Conservation (phyloP, 2,888 invertebrate species). For the Lymantria dispar region DNA sequence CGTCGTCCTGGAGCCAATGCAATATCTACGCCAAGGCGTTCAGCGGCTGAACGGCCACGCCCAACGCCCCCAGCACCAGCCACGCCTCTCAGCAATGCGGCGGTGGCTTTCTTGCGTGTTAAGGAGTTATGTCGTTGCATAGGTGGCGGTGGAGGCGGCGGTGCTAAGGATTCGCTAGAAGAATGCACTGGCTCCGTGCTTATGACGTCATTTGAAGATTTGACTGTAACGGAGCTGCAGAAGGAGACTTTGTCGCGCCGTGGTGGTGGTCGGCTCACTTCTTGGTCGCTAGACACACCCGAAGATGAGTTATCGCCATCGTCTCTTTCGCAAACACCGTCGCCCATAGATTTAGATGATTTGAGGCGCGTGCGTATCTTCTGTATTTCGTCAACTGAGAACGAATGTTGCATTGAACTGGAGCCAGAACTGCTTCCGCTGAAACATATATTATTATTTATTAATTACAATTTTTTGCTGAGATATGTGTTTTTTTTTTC, state of each 20-base stretch:
- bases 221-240: conserved; percentile 76
- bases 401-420: conserved; percentile 91
- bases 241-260: conserved; percentile 75
- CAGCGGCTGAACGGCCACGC: conserved; percentile 64
- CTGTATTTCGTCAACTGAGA: conserved; percentile 94
- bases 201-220: conserved; percentile 77
- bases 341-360: conserved; percentile 93
- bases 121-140: conserved; percentile 85
- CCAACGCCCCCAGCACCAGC: conserved; percentile 42
- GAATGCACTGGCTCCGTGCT: conserved; percentile 80
- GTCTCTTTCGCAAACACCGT: conserved; percentile 87
- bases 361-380: conserved; percentile 92
- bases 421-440: conserved; percentile 89
- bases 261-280: conserved; percentile 59
- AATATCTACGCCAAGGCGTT: conserved; percentile 69
- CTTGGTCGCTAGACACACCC: conserved; percentile 94
- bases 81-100: conserved; percentile 78
- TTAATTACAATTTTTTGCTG: too few relatives aligned
- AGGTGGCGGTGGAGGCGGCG: conserved; percentile 59
- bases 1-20: conserved; percentile 79
- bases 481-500: too few relatives aligned
- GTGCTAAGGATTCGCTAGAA: conserved; percentile 70
- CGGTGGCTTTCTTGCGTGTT: conserved; percentile 83
- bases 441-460: conserved; percentile 21
- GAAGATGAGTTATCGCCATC: conserved; percentile 95